These are phyloP conservation scores for Hydrophis major DNA, from an alignment of 2,797 vertebrate species.

Conservation along the genomic window DNA sequence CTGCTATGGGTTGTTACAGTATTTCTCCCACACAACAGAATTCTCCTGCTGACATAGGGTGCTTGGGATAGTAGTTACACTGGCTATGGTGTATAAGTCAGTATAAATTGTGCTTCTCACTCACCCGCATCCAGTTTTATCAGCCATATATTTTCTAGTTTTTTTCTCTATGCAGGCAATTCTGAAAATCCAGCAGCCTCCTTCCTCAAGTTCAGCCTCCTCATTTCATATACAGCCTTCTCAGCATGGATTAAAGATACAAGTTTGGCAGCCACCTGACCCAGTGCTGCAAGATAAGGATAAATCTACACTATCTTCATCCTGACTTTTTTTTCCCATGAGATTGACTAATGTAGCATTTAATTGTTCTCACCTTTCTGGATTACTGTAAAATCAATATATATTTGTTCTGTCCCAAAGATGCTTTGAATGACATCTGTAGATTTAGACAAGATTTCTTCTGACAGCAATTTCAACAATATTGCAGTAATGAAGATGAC, in stretches of 20 bases:
- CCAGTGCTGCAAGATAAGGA: neutral
- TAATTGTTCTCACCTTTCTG: neutral
- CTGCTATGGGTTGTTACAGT: slow-evolving; percentile 41
- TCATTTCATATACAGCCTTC: neutral
- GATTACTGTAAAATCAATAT: neutral
- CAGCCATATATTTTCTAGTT: slow-evolving; percentile 14
- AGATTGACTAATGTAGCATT: neutral
- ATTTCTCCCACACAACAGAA: slow-evolving; percentile 29
- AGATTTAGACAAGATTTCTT: neutral
- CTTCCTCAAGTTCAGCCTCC: neutral
- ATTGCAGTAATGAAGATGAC: neutral
- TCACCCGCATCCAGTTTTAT: neutral
- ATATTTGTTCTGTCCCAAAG: neutral
- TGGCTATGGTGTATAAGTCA: slow-evolving; percentile 31
- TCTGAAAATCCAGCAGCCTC: neutral
- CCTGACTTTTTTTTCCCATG: neutral
- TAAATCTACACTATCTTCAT: neutral
- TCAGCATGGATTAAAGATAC: neutral
- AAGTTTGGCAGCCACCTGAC: neutral
- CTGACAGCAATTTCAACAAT: neutral
- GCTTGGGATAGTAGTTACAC: slow-evolving; percentile 5
- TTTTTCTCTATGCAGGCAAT: neutral
- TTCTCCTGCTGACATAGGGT: slow-evolving; percentile 32
- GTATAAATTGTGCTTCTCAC: slow-evolving; percentile 43
- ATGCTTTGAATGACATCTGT: neutral